These are phyloP conservation scores for Panzeria rudis DNA, from an alignment of 2,888 invertebrate species.

Conservation along the genomic window DNA sequence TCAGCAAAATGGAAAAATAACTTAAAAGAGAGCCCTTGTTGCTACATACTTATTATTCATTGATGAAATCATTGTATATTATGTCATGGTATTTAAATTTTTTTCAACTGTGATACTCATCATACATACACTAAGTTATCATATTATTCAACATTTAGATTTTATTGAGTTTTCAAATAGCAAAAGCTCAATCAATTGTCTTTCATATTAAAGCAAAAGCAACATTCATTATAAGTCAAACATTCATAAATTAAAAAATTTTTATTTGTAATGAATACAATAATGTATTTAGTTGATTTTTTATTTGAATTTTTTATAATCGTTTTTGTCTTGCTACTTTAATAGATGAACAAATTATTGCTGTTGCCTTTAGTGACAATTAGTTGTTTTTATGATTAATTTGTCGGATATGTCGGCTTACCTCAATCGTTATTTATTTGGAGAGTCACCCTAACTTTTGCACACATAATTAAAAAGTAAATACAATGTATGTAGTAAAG, in stretches of 20 bases:
- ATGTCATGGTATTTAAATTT: no score
- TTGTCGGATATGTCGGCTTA: conserved; percentile 31
- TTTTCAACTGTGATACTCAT: no score
- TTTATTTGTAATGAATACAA: background rate
- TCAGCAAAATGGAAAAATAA: no score
- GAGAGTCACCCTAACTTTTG: background rate
- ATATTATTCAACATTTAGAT: background rate
- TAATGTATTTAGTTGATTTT: background rate
- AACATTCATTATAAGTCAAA: background rate
- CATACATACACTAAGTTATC: no score
- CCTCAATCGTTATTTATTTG: conserved; percentile 24
- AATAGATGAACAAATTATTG: background rate
- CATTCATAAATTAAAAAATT: background rate
- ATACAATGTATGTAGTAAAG: background rate
- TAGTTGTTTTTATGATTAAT: conserved; percentile 32
- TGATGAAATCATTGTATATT: no score
- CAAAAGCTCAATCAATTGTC: background rate
- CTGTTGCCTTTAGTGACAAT: background rate
- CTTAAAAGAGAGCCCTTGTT: no score
- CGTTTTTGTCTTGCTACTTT: background rate
- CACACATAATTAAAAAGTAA: background rate
- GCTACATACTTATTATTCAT: no score
- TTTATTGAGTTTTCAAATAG: background rate
- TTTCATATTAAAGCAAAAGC: background rate
- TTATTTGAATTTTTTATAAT: background rate